Percentiles rank a stretch among this genome's conserved stretches.
Evolutionary conservation across 2,113 vertebrate species (phyloP).

Genomic region (Oncorhynchus clarkii): DNA sequence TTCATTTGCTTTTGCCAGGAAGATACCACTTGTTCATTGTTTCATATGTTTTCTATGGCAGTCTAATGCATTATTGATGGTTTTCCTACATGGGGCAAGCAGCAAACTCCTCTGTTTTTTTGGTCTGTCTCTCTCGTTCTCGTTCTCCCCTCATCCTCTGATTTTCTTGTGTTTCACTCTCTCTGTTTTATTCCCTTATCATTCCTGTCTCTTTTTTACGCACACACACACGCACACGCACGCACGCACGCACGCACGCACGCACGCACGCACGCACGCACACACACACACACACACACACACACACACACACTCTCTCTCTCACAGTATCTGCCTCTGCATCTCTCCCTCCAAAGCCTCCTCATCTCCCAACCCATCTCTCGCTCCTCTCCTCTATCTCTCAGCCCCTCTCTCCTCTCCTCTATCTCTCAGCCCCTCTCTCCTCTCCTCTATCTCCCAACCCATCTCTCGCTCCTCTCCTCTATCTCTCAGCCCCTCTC

Average conservation of each 20-base stretch:
- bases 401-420: too few relatives aligned
- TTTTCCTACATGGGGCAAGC: slow-evolving; percentile 66
- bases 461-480: too few relatives aligned
- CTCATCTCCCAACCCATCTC: too few relatives aligned
- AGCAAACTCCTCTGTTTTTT: slow-evolving; percentile 20
- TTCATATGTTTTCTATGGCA: slow-evolving; percentile 56
- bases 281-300: too few relatives aligned
- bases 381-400: too few relatives aligned
- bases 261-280: too few relatives aligned
- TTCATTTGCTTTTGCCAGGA: slow-evolving; percentile 63
- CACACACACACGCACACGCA: neutral
- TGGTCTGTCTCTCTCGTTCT: neutral
- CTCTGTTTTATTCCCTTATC: slow-evolving; percentile 2
- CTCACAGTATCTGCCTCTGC: too few relatives aligned
- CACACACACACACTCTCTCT: too few relatives aligned
- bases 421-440: too few relatives aligned
- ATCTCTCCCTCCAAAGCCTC: too few relatives aligned
- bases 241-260: neutral
- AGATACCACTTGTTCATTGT: slow-evolving; percentile 58
- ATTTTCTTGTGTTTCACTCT: neutral
- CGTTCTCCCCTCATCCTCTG: neutral
- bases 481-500: neutral
- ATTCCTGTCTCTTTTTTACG: neutral
- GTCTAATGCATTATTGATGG: slow-evolving; percentile 76
- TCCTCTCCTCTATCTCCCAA: too few relatives aligned